Percentiles rank a stretch among this genome's conserved stretches.
phyloP scores from a whole-genome alignment of 2,888 invertebrate species.

The Drosophila mimetica region DNA sequence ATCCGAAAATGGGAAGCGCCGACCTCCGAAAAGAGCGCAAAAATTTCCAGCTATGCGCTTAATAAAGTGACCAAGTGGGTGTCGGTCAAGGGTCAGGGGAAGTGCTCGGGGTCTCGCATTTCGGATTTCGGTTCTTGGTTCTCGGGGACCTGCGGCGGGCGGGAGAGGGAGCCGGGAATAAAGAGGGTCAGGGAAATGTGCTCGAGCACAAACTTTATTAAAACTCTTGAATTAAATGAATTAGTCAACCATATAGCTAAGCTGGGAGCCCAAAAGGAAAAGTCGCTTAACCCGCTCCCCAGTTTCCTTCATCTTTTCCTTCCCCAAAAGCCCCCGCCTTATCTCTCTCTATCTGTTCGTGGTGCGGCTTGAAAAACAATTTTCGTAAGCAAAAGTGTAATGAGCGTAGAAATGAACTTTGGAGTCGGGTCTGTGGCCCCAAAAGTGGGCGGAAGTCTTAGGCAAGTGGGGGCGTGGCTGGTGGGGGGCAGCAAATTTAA shows the following conservation, averaged over 20 bases:
- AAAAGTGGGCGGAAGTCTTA: slow-evolving; percentile 24
- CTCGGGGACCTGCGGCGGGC: slow-evolving; percentile 6
- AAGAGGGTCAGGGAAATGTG: slow-evolving; percentile 61
- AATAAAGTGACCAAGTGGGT: slow-evolving; percentile 70
- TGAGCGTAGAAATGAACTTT: slow-evolving; percentile 80
- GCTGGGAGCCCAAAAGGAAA: slow-evolving; percentile 53
- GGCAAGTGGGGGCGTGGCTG: slow-evolving; percentile 25
- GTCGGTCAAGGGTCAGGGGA: slow-evolving; percentile 6
- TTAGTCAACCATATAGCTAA: slow-evolving; percentile 78
- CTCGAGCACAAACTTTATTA: slow-evolving; percentile 76
- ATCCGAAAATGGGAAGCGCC: slow-evolving; percentile 49
- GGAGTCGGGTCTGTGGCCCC: slow-evolving; percentile 48
- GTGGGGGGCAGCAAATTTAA: slow-evolving; percentile 64
- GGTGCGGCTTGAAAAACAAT: slow-evolving; percentile 79
- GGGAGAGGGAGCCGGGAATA: background rate
- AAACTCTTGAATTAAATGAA: slow-evolving; percentile 79
- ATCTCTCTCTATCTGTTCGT: slow-evolving; percentile 73
- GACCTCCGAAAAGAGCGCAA: slow-evolving; percentile 44
- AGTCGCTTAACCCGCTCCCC: slow-evolving; percentile 41
- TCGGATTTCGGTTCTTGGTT: slow-evolving; percentile 9
- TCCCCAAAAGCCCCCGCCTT: slow-evolving; percentile 24
- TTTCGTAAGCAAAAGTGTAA: slow-evolving; percentile 80
- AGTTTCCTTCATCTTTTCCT: slow-evolving; percentile 29
- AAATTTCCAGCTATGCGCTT: slow-evolving; percentile 67
- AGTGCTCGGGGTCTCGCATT: slow-evolving; percentile 14